A percentile compares a stretch with the other conserved stretches of the same genome.
phyloP scores from a whole-genome alignment of 35 echinoderm and acorn worm genomes.

The Apostichopus californicus region DNA sequence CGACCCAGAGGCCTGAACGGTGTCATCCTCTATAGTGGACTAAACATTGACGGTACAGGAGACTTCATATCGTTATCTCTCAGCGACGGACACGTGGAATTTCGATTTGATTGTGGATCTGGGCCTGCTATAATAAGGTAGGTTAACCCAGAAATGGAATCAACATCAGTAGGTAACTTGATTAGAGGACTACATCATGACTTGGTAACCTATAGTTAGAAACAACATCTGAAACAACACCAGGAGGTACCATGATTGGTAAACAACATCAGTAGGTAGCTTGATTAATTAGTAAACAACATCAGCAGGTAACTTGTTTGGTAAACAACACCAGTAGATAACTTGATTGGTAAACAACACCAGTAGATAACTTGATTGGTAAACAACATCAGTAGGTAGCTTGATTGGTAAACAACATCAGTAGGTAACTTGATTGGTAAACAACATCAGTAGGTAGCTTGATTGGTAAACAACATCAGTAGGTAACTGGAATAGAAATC shows the following conservation, averaged over 20 bases:
- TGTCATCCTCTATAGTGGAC: conserved; percentile 82
- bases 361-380: too few species aligned
- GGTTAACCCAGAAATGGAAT: not conserved
- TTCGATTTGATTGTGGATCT: conserved; percentile 95
- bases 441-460: too few species aligned
- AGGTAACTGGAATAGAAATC: too few species aligned
- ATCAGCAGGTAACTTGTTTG: too few species aligned
- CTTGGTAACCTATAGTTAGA: not conserved
- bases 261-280: too few species aligned
- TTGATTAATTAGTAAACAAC: too few species aligned
- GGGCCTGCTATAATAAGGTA: conserved; percentile 91
- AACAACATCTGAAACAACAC: not conserved
- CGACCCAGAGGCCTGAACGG: conserved; percentile 70
- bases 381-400: not conserved
- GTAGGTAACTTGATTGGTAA: too few species aligned
- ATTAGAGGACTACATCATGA: not conserved
- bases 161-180: not conserved
- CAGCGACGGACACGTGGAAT: conserved; percentile 73
- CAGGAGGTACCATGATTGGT: not conserved
- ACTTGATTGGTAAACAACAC: too few species aligned
- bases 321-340: too few species aligned
- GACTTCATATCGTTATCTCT: conserved; percentile 89
- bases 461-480: too few species aligned
- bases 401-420: too few species aligned
- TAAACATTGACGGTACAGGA: conserved; percentile 71